Evolutionary conservation across 30 jellyfish, hydroid and myxozoan genomes (phyloP), one percentile per base, ranked within the genome.

Genomic region (Chrysaora quinquecirrha): DNA sequence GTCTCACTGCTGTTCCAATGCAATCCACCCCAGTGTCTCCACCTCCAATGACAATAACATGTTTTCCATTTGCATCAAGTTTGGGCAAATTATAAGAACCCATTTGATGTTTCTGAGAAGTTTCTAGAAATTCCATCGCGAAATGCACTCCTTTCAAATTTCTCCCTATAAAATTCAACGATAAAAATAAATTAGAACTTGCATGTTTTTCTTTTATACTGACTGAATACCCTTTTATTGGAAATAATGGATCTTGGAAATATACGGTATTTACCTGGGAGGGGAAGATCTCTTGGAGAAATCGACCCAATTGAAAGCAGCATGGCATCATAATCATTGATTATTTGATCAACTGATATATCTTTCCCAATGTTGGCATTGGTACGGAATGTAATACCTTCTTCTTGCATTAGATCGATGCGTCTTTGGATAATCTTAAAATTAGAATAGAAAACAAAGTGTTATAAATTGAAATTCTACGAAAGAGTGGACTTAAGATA

Each of bases 11-110:
- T 4, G 96, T 85, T n/a, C 96, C 96, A 34, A 85, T 85, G 52
- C 96, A 85, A 27, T 85, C 96, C 23, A 85, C 96, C 7, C 96
- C 96, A 1, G 96, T 85, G 50, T 85, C 96, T 19, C 96, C 96
- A 21, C 96, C 89, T 29, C 96, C 96, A 47, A 85, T 76, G 24
- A 85, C 58, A 34, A 85, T 58, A 28, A 85, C 91, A 33, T 76
- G 72, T 29, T 85, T 85, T 25, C 96, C 96, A 24, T 46, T 64
- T 30, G 66, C 91, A 65, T 85, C 90, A 0, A 85, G 46, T 56
- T 48, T 52, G 1, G 89, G 93, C 19, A 87, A 60, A 25, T 88
- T 30, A 74, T 87, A 87, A 1, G 80, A 43, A 0, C 96, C 96
- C 79, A 87, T 56, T 30, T 56, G 90, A 50, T 78, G 89, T 67